A percentile compares a stretch with the other conserved stretches of the same genome.
Evolutionary conservation across 2,797 vertebrate genomes (phyloP).

Genomic region (Vespertilio murinus): DNA sequence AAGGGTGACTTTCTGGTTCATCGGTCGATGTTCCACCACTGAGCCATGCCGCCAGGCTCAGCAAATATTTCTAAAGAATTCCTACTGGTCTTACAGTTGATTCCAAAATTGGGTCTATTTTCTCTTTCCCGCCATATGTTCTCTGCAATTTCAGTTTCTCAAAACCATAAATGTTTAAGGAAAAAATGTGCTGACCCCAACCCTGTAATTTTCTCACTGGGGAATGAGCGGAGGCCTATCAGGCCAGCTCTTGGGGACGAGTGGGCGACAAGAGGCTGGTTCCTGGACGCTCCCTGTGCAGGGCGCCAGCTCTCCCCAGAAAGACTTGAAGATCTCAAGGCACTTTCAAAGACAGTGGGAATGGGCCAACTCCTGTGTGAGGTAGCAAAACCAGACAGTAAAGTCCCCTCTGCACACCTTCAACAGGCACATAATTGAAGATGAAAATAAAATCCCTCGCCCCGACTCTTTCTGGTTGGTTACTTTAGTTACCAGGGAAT

Average conservation of each 20-base stretch:
- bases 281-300: background rate
- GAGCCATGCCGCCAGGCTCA: background rate
- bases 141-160: constrained; percentile 53
- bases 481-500: background rate
- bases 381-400: background rate
- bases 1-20: too few species aligned
- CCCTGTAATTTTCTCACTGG: constrained; percentile 26
- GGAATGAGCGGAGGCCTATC: background rate
- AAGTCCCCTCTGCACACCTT: background rate
- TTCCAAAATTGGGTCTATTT: background rate
- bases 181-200: background rate
- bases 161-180: constrained; percentile 30
- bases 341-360: background rate
- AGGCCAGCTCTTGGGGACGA: background rate
- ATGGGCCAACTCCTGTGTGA: accelerated
- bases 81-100: background rate
- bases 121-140: background rate
- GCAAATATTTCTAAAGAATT: background rate
- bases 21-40: too few species aligned
- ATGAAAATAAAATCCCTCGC: background rate
- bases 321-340: background rate
- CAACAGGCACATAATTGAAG: background rate
- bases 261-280: accelerated
- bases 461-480: background rate
- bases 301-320: background rate